Conservation (phyloP, 1,140 invertebrate species). For the Plectrocnemia conspersa region DNA sequence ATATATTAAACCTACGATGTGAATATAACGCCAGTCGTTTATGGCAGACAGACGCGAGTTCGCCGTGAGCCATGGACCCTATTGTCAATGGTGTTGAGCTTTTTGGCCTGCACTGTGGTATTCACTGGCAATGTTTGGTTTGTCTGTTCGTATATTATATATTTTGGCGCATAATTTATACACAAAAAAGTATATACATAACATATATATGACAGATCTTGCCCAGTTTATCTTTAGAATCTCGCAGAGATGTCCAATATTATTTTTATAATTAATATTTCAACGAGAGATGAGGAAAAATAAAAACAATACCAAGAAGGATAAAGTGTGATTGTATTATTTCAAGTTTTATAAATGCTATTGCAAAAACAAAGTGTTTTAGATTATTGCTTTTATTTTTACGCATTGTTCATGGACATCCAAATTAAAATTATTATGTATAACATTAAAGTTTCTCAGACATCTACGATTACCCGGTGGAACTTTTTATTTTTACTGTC, state of each 20-base stretch:
- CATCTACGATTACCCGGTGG: slow-evolving; percentile 13
- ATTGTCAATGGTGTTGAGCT: slow-evolving; percentile 31
- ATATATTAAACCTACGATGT: slow-evolving; percentile 11
- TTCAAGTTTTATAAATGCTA: too few relatives aligned
- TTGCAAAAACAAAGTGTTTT: slow-evolving; percentile 4
- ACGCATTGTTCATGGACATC: background rate
- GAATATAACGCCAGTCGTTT: slow-evolving; percentile 10
- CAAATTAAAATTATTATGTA: background rate
- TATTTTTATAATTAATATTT: slow-evolving; percentile 1
- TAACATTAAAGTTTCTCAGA: background rate
- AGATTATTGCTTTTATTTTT: slow-evolving; percentile 1
- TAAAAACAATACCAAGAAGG: too few relatives aligned
- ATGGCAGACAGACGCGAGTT: slow-evolving; percentile 1
- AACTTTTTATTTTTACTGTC: slow-evolving; percentile 5
- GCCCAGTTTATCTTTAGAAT: slow-evolving; percentile 28
- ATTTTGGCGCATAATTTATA: background rate
- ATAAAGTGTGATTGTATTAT: too few relatives aligned
- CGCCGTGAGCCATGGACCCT: slow-evolving; percentile 27
- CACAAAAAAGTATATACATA: too few relatives aligned
- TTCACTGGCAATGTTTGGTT: slow-evolving; percentile 1
- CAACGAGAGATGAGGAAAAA: too few relatives aligned
- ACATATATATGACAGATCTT: slow-evolving; percentile 21
- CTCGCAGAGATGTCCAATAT: slow-evolving; percentile 25
- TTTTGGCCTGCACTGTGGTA: slow-evolving; percentile 30
- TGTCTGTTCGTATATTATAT: slow-evolving; percentile 8